Conservation (phyloP, 1,140 invertebrate species). For the Panagrolaimus sp. region DNA sequence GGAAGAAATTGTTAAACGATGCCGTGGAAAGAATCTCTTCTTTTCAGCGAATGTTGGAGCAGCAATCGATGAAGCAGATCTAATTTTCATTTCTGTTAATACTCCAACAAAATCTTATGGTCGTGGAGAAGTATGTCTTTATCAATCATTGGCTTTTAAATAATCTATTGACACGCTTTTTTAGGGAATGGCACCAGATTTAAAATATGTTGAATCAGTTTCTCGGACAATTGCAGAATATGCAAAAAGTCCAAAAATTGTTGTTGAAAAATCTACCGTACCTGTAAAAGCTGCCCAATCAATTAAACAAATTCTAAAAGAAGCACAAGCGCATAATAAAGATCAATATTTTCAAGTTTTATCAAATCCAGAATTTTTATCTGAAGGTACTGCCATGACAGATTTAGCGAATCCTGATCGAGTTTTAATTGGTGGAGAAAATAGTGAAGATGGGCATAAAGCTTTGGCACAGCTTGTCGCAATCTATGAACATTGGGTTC, state of each 20-base stretch:
- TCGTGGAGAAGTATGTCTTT: background rate
- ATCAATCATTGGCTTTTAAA: no score
- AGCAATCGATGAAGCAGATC: constrained; percentile 82
- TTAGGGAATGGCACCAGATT: constrained; percentile 85
- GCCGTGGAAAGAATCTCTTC: constrained; percentile 76
- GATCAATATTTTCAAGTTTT: constrained; percentile 70
- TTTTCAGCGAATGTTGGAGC: constrained; percentile 86
- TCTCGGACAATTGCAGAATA: constrained; percentile 84
- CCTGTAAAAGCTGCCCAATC: constrained; percentile 94
- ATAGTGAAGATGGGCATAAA: constrained; percentile 72
- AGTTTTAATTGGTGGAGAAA: constrained; percentile 93
- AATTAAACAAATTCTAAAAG: constrained; percentile 84
- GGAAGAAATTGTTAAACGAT: constrained; percentile 80
- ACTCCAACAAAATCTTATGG: constrained; percentile 93
- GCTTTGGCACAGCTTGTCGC: constrained; percentile 78
- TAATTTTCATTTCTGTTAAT: constrained; percentile 99
- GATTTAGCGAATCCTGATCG: constrained; percentile 88
- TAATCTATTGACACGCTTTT: no score
- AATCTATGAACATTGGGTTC: constrained; percentile 93
- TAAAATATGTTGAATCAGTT: constrained; percentile 94
- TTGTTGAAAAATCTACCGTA: constrained; percentile 98
- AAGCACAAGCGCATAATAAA: constrained; percentile 39
- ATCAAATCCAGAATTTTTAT: constrained; percentile 97
- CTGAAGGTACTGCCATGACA: constrained; percentile 93
- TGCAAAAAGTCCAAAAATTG: constrained; percentile 83